Base-by-base conservation (phyloP, 2,888 invertebrate genomes). In the Drosophila barbarae region DNA sequence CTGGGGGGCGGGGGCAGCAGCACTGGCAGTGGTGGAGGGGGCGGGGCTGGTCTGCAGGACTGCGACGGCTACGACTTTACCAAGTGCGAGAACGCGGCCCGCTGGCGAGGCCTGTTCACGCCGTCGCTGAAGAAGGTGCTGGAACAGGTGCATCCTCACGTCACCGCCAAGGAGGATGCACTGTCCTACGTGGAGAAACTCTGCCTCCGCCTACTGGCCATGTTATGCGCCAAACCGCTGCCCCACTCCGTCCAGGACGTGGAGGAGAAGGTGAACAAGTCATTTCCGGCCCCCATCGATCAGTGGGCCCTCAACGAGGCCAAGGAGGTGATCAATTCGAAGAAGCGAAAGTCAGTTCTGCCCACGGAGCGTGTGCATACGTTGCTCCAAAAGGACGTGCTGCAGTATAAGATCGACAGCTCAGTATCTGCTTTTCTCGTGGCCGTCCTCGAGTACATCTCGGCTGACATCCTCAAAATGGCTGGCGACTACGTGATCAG, bases 401-500 rank as follows among this genome's bases (percentile, higher is more conserved):
- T 96, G 28, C 93, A 94, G 79, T 95, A 95, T 90, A 97, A 96
- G 90, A 93, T 96, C 74, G 96, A 96, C 90, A 93, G 93, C 69
- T 95, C 95, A 60, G 97, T 98, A 34, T 94, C 97, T 4, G 91
- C 96, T 60, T 98, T 96, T 90, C 93, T 98, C 86, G 95, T 96
- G 44, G 97, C 96, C 49, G 96, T 98, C 42, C 90, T 99, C 76
- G 98, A 98, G 90, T 98, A 97, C 90, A 97, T 98, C 77, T 95
- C 97, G 73, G 95, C 96, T 1, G 98, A 99, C 90, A 98, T 98
- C 80, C 90, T 99, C 54, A 97, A 97, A 92, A 91, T 98, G 88
- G 96, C 98, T 54, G 98, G 98, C 53, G 98, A 98, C 89, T 99
- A 98, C 91, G 98, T 98, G 38, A 97, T 97, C 90, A 97, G 98